These are phyloP conservation scores for Xestia rhomboidea DNA, from an alignment of 2,888 invertebrate genomes.

Conservation along the genomic window DNA sequence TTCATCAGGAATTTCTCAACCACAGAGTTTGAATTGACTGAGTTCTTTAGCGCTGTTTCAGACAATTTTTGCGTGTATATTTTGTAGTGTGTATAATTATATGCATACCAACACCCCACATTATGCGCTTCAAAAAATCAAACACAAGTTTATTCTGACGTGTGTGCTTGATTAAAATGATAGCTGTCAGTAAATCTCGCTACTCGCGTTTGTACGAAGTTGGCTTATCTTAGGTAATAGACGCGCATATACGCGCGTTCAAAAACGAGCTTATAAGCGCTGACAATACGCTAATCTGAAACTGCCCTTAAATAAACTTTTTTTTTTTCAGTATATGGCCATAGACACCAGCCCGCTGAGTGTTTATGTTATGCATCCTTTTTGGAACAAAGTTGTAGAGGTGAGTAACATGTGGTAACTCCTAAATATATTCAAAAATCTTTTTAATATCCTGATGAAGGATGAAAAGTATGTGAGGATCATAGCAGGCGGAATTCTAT, in stretches of 20 bases:
- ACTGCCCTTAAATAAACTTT: not conserved
- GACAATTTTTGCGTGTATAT: not conserved
- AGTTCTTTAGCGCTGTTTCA: not conserved
- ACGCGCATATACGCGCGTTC: not conserved
- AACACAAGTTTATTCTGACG: not conserved
- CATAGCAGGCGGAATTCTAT: not conserved
- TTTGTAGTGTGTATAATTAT: not conserved
- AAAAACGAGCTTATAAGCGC: too few relatives aligned
- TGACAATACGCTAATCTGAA: not conserved
- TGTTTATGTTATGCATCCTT: constrained; percentile 99
- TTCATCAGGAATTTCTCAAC: not conserved
- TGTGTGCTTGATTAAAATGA: not conserved
- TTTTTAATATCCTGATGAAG: not conserved
- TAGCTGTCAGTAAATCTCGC: not conserved
- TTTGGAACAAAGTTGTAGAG: constrained; percentile 99
- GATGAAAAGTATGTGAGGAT: not conserved
- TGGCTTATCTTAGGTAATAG: not conserved
- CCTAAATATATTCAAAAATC: not conserved
- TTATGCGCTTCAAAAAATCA: not conserved
- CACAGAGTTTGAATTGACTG: not conserved
- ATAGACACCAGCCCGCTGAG: constrained; percentile 99
- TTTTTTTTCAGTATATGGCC: constrained; percentile 96
- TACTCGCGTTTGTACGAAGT: not conserved
- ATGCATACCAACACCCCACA: not conserved
- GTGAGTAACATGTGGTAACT: constrained; percentile 89